Base-by-base conservation (phyloP, 2,888 invertebrate genomes). In the Iselma pallidipennis region DNA sequence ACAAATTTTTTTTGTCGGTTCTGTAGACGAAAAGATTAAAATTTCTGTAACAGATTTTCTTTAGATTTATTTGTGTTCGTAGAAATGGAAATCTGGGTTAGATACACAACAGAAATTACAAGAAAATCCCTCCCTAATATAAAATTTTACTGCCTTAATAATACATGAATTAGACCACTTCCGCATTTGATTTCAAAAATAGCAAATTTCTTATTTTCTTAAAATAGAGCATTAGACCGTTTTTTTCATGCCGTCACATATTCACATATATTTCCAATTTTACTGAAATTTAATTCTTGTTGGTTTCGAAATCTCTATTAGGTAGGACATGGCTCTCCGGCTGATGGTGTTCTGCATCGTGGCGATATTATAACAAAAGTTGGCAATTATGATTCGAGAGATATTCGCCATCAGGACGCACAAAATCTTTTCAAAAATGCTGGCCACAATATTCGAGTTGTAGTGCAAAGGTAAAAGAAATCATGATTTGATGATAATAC, bases 311-410 rank as follows among this genome's bases (percentile, higher is more conserved):
- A 7, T 33, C 9, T 33, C 19, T 55, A 49, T 12, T 86, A 97
- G 96, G 95, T 96, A 78, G 91, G 92, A 76, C 88, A 89, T 60
- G 92, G 93, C 67, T 91, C 91, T 66, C 94, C 94, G 1, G 89
- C 93, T n/a, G 90, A 92, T 74, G 91, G 91, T 55, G 90, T 91
- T 74, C 87, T 97, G 70, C 87, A 91, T 71, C 88, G 94, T 69
- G 96, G 96, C 71, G 97, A 97, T 84, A 88, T 96, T 76, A 91
- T 97, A 76, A 87, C 91, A 71, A 93, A 94, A 84, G 91, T 97
- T 74, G 92, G 91, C 79, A 94, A 93, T 79, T 93, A 93, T 82
- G 95, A 96, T 83, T 89, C 92, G 50, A 86, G 92, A 64, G 91
- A 93, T 78, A 85, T 96, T 76, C 87, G 94, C 74, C 96, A 96